phyloP scores from a whole-genome alignment of 2,888 invertebrate genomes.

The Kryphioiulus occultus region DNA sequence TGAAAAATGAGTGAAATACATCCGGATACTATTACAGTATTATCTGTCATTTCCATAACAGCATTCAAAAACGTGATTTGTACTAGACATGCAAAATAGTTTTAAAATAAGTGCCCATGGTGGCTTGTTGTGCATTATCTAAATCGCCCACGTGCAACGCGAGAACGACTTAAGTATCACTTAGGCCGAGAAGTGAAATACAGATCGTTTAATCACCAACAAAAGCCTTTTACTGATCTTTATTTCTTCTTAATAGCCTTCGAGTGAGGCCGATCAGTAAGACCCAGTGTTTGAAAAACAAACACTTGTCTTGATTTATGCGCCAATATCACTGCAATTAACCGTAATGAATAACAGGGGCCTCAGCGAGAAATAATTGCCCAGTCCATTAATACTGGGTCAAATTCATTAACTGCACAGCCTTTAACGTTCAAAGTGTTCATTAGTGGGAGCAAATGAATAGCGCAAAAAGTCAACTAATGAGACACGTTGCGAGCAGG shows the following conservation, averaged over 20 bases:
- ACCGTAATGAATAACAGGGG: conserved; percentile 11
- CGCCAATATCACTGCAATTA: conserved; percentile 36
- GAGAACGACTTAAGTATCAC: not conserved
- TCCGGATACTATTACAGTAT: too few relatives aligned
- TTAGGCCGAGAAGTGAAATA: conserved; percentile 16
- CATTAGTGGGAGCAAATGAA: conserved; percentile 7
- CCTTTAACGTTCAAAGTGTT: conserved; percentile 29
- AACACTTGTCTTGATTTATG: conserved; percentile 11
- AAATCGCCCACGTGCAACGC: too few relatives aligned
- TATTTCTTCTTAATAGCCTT: conserved; percentile 34
- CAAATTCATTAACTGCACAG: conserved; percentile 24
- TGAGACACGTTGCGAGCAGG: conserved; percentile 17
- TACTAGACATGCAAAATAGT: too few relatives aligned
- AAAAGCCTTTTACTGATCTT: not conserved
- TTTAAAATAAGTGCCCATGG: too few relatives aligned
- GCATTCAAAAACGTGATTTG: too few relatives aligned
- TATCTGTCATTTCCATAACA: too few relatives aligned
- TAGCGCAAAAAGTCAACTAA: conserved; percentile 34
- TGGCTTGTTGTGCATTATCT: too few relatives aligned
- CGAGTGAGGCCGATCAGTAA: not conserved
- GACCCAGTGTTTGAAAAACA: not conserved
- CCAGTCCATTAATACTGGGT: conserved; percentile 10
- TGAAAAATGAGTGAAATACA: too few relatives aligned
- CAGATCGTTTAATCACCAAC: conserved; percentile 9
- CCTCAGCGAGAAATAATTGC: conserved; percentile 23